Base-by-base conservation (phyloP, 2,113 vertebrate species). In the Ammodytes dubius region DNA sequence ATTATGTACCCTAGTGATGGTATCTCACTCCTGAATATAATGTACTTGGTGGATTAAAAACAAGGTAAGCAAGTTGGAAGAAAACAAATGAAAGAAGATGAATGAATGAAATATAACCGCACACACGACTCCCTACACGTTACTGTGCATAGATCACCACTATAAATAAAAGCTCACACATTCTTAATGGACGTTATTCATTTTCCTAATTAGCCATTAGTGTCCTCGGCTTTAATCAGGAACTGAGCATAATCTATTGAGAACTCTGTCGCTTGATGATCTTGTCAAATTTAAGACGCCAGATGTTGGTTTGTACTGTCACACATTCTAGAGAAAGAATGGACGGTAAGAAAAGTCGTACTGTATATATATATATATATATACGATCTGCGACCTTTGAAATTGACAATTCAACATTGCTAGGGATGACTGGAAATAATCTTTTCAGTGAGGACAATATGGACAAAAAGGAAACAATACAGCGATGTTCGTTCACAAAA, bases 161-260 rank as follows among this genome's bases (percentile, higher is more conserved):
- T 59, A 43, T 47, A 69, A 79, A 79, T 82, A 69, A 81, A 85
- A 59, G 71, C 43, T 69, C 53, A 43, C 37, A 72, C 58, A 54
- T 69, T 56, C 42, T 50, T 6, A 85, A 74, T 72, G 47, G 70
- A 71, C 43, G 19, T 17, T 43, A 77, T 85, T 74, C 39, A 64
- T 84, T 87, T 74, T 63, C 46, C 74, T 89, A 87, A 91, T 92
- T 81, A 87, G 77, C 83, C 81, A 89, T 87, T 82, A 84, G 70
- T 59, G 61, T 63, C 65, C 69, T 49, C 64, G 63, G 88, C 88
- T 89, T 89, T 90, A 92, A 92, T 93, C 84, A 91, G 72, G 74
- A 68, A 61, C 73, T 37, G 60, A 70, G 78, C 57, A 67, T 56
- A 79, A 92, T 92, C 79, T 92, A 88, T 84, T 63, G 27, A 85